These are phyloP conservation scores for Eolophus roseicapilla DNA, from an alignment of 2,113 vertebrate genomes.

Conservation along the genomic window DNA sequence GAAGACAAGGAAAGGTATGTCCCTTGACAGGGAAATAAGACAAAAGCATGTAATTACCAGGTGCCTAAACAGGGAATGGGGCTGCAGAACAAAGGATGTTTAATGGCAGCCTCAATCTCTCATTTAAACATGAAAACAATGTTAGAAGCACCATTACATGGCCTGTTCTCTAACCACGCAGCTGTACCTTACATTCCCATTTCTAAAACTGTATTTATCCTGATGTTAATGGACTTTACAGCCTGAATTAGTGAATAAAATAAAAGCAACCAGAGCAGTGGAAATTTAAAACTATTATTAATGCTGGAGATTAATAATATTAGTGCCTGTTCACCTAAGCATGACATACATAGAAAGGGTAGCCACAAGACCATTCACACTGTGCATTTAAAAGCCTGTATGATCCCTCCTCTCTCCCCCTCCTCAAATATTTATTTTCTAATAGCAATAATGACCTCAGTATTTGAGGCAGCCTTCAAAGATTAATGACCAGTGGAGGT, in stretches of 20 bases:
- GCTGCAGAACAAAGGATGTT: not conserved
- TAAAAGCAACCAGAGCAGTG: not conserved
- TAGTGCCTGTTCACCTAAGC: not conserved
- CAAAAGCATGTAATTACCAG: not conserved
- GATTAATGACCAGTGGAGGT: slow-evolving; percentile 61
- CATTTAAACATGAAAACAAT: not conserved
- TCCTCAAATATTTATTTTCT: slow-evolving; percentile 65
- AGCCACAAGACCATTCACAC: not conserved
- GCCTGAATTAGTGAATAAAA: not conserved
- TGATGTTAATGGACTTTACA: not conserved
- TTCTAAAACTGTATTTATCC: not conserved
- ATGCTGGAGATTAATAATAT: not conserved
- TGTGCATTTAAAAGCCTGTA: not conserved
- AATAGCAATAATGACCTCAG: slow-evolving; percentile 52
- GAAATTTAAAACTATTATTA: not conserved
- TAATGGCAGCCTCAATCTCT: fast-evolving
- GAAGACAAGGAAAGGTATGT: not conserved
- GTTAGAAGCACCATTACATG: not conserved
- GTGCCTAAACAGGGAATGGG: not conserved
- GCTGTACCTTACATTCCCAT: not conserved
- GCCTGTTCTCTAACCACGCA: not conserved
- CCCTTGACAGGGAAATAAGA: not conserved
- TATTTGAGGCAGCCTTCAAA: slow-evolving; percentile 22
- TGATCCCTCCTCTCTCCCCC: not conserved
- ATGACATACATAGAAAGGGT: not conserved